Evolutionary conservation across 2,888 invertebrate genomes (phyloP), one percentile per base, ranked within the genome.

Genomic region (Lepidochrysops patricia): DNA sequence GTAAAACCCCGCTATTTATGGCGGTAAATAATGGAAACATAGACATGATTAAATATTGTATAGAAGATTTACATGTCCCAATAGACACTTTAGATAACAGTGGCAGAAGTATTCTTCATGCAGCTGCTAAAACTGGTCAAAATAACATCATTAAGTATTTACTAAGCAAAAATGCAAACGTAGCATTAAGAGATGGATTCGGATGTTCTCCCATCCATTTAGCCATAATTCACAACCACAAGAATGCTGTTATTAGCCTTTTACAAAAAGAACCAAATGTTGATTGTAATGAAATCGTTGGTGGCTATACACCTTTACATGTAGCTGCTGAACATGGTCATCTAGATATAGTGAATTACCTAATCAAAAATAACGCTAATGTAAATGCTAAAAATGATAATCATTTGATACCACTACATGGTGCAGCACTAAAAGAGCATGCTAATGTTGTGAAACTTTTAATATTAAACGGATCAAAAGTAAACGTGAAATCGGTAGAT

Each of bases 311-410:
- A 54, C 54, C 54, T 29, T 54, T 54, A 19, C 54, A 54, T 32
- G 13, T 54, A 54, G 54, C 54, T 54, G 54, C 54, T 54, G 54
- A 54, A 15, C 12, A 54, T 9, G 54, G 54, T 19, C 54, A 54
- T 32, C 4, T 54, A 54, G 54, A 54, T 19, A 19, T 54, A 32
- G 54, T 54, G 19, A 15, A 29, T 29, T 54, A 54, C 7, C 15
- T 54, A 54, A 54, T 54, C 4, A n/a, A 29, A 54, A 54, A 13
- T 1, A 32, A 54, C 4, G 54, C 54, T 1, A 54, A 54, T 19
- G 15, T 54, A 2, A 54, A 54, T 19, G 29, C 32, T 4, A 29
- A 54, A 54, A 54, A 54, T 54, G 54, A 54, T 54, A 54, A 32
- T 19, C 15, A 32, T 32, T 54, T 29, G 54, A 54, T 54, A 54